phyloP scores from a whole-genome alignment of 2,113 vertebrate genomes.

The Stegostoma tigrinum region DNA sequence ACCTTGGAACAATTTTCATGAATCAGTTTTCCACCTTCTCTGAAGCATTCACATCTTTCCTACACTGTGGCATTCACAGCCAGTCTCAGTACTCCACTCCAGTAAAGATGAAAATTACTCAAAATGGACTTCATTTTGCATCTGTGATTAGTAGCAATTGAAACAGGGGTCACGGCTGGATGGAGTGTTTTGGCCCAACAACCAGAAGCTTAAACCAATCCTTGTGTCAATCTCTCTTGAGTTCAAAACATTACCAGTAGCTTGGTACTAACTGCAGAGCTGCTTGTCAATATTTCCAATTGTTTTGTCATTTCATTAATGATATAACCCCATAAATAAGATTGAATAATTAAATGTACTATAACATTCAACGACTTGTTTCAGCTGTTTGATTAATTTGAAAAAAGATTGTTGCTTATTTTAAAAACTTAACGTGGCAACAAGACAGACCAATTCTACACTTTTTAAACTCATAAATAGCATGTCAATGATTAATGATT shows the following conservation, averaged over 20 bases:
- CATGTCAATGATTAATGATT: too few species aligned
- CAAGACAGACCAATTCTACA: too few species aligned
- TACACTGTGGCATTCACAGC: too few species aligned
- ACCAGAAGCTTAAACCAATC: not conserved
- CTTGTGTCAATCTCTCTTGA: not conserved
- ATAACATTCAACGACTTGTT: not conserved
- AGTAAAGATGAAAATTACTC: too few species aligned
- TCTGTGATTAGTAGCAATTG: too few species aligned
- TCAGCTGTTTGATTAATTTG: too few species aligned
- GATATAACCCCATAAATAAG: not conserved
- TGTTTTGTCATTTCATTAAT: not conserved
- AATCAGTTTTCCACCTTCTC: too few species aligned
- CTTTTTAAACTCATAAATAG: too few species aligned
- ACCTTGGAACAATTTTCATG: too few species aligned
- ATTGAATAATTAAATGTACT: not conserved
- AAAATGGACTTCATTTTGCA: too few species aligned
- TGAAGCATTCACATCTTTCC: too few species aligned
- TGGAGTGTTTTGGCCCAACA: not conserved
- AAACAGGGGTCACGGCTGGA: not conserved
- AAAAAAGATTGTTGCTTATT: not conserved
- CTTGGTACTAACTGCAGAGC: not conserved
- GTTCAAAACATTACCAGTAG: not conserved
- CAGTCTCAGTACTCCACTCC: too few species aligned
- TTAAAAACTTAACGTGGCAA: not conserved
- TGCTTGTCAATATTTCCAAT: not conserved